phyloP scores from a whole-genome alignment of 2,888 invertebrate species.

The Gymnoscelis rufifasciata region DNA sequence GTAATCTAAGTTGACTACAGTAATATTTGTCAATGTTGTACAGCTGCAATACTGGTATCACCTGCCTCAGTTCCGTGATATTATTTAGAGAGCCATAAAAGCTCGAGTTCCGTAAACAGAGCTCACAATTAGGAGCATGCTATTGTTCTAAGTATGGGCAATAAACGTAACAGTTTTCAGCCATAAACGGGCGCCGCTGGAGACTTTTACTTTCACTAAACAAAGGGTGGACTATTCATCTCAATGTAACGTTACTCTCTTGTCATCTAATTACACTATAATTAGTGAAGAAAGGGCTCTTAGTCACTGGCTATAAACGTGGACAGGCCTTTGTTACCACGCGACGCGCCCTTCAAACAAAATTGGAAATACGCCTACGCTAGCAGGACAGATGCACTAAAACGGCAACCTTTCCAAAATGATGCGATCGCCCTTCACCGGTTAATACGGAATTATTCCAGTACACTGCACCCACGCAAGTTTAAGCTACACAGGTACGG shows the following conservation, averaged over 20 bases:
- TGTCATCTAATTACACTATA: constrained; percentile 51
- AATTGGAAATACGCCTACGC: constrained; percentile 10
- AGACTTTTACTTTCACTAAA: constrained; percentile 63
- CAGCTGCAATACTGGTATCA: constrained; percentile 8
- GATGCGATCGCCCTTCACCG: constrained; percentile 16
- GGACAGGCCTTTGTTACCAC: constrained; percentile 39
- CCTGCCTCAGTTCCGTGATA: constrained; percentile 4
- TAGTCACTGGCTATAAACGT: constrained; percentile 31
- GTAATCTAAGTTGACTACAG: too few species aligned
- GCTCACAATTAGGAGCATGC: constrained; percentile 24
- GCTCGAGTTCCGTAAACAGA: constrained; percentile 20
- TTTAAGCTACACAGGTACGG: constrained; percentile 17
- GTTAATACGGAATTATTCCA: constrained; percentile 16
- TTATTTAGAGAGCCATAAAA: constrained; percentile 17
- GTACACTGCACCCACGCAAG: constrained; percentile 23
- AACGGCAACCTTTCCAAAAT: constrained; percentile 16
- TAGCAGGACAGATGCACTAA: constrained; percentile 17
- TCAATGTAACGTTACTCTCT: constrained; percentile 53
- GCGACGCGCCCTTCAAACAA: constrained; percentile 36
- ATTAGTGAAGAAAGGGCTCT: constrained; percentile 47
- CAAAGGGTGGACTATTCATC: constrained; percentile 45
- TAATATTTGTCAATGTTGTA: too few species aligned
- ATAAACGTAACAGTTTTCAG: constrained; percentile 35
- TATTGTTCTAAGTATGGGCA: constrained; percentile 29
- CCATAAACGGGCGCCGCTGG: constrained; percentile 39